Evolutionary conservation across 2,888 invertebrate species (phyloP).

Genomic region (Helobdella robusta): DNA sequence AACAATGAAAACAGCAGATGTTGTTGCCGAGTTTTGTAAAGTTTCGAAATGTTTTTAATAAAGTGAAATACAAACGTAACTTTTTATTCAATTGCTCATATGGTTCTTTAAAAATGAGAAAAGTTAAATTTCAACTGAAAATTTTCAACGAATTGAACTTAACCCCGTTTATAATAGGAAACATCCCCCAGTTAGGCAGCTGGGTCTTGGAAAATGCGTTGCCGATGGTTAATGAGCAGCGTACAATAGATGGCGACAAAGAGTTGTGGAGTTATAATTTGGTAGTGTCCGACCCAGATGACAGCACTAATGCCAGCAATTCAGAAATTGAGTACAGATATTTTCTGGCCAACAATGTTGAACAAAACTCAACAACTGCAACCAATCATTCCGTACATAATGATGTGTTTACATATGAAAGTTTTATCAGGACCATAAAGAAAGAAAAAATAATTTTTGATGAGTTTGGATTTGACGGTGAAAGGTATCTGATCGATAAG

Average conservation of each 20-base stretch:
- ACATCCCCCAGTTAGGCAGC: conserved; percentile 21
- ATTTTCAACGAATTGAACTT: not conserved
- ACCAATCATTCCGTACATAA: no score
- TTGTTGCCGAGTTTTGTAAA: no score
- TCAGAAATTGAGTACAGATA: conserved; percentile 16
- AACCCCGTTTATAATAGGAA: conserved; percentile 18
- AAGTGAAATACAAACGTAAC: not conserved
- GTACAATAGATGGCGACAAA: not conserved
- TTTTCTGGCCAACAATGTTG: not conserved
- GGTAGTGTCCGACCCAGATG: not conserved
- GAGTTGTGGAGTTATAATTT: conserved; percentile 14
- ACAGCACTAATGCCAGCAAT: no score
- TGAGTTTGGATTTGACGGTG: conserved; percentile 11
- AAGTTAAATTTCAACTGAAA: conserved; percentile 4
- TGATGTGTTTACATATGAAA: conserved; percentile 5
- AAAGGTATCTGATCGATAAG: not conserved
- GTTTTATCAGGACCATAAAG: conserved; percentile 1
- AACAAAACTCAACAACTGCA: no score
- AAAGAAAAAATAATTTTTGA: not conserved
- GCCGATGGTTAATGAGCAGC: conserved; percentile 2
- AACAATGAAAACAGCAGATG: no score
- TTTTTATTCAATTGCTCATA: not conserved
- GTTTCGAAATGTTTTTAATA: no score
- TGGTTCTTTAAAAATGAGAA: conserved; percentile 4
- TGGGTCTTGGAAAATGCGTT: conserved; percentile 15